phyloP scores from a whole-genome alignment of 2,888 invertebrate genomes.

The Drosophila maculinotata region DNA sequence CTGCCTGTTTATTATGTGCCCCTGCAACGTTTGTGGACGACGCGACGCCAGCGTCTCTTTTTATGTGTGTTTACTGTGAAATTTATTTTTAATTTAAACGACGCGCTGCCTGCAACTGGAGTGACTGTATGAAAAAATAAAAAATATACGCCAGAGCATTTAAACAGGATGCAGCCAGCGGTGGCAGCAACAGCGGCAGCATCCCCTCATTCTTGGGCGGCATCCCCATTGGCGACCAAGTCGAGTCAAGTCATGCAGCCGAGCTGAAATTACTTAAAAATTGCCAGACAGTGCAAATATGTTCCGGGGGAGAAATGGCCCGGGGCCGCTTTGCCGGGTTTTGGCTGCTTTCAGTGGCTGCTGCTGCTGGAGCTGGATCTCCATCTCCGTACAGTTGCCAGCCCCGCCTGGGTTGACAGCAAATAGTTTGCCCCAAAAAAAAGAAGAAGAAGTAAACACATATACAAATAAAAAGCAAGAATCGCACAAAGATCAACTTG shows the following conservation, averaged over 20 bases:
- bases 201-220: slow-evolving; percentile 20
- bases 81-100: slow-evolving; percentile 80
- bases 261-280: slow-evolving; percentile 79
- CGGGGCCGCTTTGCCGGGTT: slow-evolving; percentile 24
- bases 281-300: slow-evolving; percentile 80
- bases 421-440: slow-evolving; percentile 66
- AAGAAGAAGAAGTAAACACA: slow-evolving; percentile 10
- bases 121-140: slow-evolving; percentile 31
- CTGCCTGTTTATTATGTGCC: slow-evolving; percentile 37
- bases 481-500: slow-evolving; percentile 68
- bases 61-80: slow-evolving; percentile 81
- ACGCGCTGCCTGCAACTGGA: slow-evolving; percentile 55
- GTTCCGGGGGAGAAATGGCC: slow-evolving; percentile 62
- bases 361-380: slow-evolving; percentile 14
- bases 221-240: slow-evolving; percentile 50
- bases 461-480: slow-evolving; percentile 30
- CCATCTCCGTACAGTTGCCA: slow-evolving; percentile 17
- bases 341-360: slow-evolving; percentile 12
- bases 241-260: slow-evolving; percentile 64
- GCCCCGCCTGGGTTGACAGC: slow-evolving; percentile 70
- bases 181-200: slow-evolving; percentile 8
- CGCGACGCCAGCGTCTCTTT: slow-evolving; percentile 55
- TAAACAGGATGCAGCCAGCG: slow-evolving; percentile 71
- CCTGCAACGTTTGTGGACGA: slow-evolving; percentile 13
- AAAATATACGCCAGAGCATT: slow-evolving; percentile 55